Conservation (phyloP, 2,113 vertebrate species). For the Canis aureus region DNA sequence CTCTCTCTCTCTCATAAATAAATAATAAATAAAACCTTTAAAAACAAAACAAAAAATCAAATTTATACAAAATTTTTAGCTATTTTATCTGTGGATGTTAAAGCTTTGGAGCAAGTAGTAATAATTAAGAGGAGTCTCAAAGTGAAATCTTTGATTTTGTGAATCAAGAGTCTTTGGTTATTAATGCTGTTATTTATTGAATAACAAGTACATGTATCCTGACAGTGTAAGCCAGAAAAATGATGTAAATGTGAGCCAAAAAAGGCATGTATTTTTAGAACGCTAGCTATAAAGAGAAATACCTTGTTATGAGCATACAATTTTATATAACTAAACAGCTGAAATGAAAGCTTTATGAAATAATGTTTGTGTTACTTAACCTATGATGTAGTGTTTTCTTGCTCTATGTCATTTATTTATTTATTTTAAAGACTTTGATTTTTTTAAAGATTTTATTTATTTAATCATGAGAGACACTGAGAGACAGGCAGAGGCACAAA, state of each 20-base stretch:
- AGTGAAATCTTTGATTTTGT: background rate
- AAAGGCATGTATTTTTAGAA: background rate
- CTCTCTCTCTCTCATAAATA: no score
- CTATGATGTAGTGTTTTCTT: background rate
- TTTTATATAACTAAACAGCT: background rate
- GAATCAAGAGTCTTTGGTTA: background rate
- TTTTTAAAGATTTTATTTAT: background rate
- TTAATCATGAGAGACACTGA: background rate
- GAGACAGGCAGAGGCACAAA: background rate
- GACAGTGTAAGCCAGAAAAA: background rate
- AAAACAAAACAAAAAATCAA: no score
- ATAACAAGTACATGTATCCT: background rate
- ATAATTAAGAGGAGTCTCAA: background rate
- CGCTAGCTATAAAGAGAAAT: background rate
- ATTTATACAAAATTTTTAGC: background rate
- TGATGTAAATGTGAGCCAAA: background rate
- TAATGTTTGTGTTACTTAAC: background rate
- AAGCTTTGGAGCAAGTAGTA: background rate
- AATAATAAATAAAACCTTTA: no score
- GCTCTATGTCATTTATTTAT: background rate
- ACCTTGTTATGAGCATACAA: background rate
- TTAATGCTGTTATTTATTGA: background rate
- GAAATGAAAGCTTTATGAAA: slow-evolving; percentile 14
- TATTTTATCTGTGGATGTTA: background rate
- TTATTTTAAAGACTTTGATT: background rate